phyloP scores from a whole-genome alignment of 2,113 vertebrate species.

The Cettia cetti region DNA sequence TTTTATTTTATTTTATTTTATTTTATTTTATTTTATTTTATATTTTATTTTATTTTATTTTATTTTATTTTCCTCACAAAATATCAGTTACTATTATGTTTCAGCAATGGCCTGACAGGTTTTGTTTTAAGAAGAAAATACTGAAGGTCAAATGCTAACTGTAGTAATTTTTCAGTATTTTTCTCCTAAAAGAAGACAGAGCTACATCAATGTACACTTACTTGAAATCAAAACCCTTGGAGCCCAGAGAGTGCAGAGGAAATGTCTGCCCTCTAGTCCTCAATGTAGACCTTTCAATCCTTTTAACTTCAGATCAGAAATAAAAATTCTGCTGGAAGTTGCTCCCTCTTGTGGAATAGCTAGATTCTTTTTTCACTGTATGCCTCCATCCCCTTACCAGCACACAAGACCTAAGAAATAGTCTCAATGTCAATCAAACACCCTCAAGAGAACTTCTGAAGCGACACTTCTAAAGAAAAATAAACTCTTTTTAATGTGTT shows the following conservation, averaged over 20 bases:
- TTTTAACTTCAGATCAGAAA: background rate
- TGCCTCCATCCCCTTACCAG: background rate
- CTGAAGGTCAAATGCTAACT: background rate
- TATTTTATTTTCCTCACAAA: background rate
- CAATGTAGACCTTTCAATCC: background rate
- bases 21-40: too few species aligned
- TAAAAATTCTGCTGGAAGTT: background rate
- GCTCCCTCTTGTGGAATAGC: constrained; percentile 27
- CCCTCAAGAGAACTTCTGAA: background rate
- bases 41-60: too few species aligned
- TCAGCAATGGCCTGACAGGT: background rate
- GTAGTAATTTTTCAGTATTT: background rate
- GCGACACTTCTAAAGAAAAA: background rate
- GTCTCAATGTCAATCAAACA: background rate
- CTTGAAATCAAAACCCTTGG: background rate
- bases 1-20: too few species aligned
- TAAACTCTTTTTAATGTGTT: background rate
- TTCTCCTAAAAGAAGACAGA: background rate
- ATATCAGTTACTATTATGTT: background rate
- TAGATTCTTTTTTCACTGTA: background rate
- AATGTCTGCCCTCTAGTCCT: background rate
- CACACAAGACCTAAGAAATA: background rate
- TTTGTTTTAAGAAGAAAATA: background rate
- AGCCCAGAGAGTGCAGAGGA: background rate
- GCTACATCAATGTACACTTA: background rate